These are phyloP conservation scores for Litocranius walleri DNA, from an alignment of 2,113 vertebrate genomes.

Conservation along the genomic window DNA sequence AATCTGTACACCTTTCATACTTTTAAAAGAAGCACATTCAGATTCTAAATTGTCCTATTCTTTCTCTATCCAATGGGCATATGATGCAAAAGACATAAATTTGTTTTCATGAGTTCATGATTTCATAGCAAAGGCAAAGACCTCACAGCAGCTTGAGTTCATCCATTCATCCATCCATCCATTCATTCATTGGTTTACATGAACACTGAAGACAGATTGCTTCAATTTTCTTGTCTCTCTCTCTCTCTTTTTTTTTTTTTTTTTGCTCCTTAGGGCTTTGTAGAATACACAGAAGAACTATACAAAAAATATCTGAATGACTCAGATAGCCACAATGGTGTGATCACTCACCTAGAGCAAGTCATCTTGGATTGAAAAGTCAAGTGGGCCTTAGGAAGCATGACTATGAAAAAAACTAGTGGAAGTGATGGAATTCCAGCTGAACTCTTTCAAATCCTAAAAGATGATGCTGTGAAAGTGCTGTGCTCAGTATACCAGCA, in stretches of 20 bases:
- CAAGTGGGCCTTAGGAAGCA: neutral
- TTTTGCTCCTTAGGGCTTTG: neutral
- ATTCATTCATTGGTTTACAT: no score
- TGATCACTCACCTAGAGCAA: neutral
- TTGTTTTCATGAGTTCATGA: neutral
- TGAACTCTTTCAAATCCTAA: neutral
- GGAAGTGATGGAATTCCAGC: neutral
- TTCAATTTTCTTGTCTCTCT: neutral
- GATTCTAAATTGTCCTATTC: neutral
- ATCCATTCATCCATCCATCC: neutral
- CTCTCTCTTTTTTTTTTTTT: neutral
- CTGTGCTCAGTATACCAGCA: neutral
- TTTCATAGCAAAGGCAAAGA: neutral
- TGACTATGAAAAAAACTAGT: neutral
- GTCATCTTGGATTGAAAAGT: neutral
- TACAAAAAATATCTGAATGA: neutral
- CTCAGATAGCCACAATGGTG: neutral
- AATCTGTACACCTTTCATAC: slow-evolving; percentile 51
- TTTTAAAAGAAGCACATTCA: slow-evolving; percentile 23
- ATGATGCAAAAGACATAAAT: neutral
- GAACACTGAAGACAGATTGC: neutral
- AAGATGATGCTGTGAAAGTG: neutral
- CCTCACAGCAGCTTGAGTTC: neutral
- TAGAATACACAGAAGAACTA: neutral
- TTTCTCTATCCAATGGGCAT: neutral